Evolutionary conservation across 2,113 vertebrate genomes (phyloP), one percentile per base, ranked within the genome.

Genomic region (Phoenicopterus ruber): DNA sequence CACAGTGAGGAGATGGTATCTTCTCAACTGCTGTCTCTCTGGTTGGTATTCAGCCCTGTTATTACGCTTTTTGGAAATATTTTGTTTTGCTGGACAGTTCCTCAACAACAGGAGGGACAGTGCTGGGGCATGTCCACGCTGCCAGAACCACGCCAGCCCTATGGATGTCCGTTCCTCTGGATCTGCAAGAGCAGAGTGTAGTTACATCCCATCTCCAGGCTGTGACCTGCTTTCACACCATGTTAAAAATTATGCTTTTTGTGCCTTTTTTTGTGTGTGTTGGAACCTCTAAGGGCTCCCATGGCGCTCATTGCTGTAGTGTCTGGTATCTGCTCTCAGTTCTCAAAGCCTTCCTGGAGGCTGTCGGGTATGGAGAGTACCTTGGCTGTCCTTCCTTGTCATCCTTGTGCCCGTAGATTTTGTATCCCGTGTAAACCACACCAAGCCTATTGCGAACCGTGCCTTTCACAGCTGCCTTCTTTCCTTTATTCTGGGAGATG

Each of bases 21-120:
- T 46, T 14, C 54, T 82, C 47, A 29, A 1, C 21, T 8, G n/a
- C 66, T 58, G 0, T 36, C n/a, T 32, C 24, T 47, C 19, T 22
- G 49, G 40, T 18, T 63, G 71, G 17, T 25, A 6, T 16, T 58
- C 18, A 79, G n/a, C 19, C 29, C 42, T 42, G 40, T 14, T 57
- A 24, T 8, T 71, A 40, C 4, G 1, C 16, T 66, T 5, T 12
- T 59, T 67, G 49, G 36, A n/a, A 50, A 21, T 31, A 40, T 8
- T 83, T 76, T 50, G 16, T 44, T 87, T 24, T 93, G 82, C 94
- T 97, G 93, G 85, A 94, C 87, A 96, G 91, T 94, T 96, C 93
- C 85, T 82, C 38, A 3, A 4, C 13, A 20, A 18, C 32, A 52
- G 36, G 50, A 76, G 46, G n/a, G n/a, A 38, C 40, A 11, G 25